Conservation (phyloP, 2,888 invertebrate species). For the Tipula confusa region DNA sequence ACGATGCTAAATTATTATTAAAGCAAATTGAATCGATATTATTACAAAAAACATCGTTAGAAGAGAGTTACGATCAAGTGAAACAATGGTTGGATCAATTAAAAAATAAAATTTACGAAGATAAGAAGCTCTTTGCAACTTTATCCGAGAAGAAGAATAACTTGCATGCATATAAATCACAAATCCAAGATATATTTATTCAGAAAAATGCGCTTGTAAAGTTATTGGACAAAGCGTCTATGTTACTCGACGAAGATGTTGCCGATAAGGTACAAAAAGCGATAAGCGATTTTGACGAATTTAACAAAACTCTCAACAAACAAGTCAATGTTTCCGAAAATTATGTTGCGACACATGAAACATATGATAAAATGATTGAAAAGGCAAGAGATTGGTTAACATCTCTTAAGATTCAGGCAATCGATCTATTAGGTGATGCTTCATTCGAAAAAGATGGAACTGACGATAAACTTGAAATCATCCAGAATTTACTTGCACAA, state of each 20-base stretch:
- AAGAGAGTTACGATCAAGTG: constrained; percentile 85
- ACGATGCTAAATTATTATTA: constrained; percentile 76
- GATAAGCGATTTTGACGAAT: constrained; percentile 65
- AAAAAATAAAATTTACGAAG: constrained; percentile 67
- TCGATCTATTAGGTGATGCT: constrained; percentile 70
- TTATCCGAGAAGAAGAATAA: constrained; percentile 85
- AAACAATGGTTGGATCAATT: constrained; percentile 80
- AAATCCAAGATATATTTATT: constrained; percentile 79
- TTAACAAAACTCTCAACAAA: constrained; percentile 63
- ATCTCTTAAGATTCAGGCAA: constrained; percentile 72
- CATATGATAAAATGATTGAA: constrained; percentile 74
- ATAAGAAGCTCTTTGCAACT: constrained; percentile 65
- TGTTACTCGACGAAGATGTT: constrained; percentile 74
- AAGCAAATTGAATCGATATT: constrained; percentile 85
- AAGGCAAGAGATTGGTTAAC: constrained; percentile 78
- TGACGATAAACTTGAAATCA: constrained; percentile 67
- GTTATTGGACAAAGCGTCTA: constrained; percentile 74
- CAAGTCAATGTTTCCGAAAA: constrained; percentile 64
- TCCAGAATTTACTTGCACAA: constrained; percentile 71
- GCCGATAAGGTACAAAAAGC: constrained; percentile 68
- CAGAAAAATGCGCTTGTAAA: constrained; percentile 82
- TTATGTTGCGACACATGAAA: constrained; percentile 75
- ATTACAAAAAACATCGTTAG: constrained; percentile 87
- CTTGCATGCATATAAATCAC: constrained; percentile 71
- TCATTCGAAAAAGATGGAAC: constrained; percentile 75